Conservation (phyloP, 2,888 invertebrate genomes). For the Hypena proboscidalis region DNA sequence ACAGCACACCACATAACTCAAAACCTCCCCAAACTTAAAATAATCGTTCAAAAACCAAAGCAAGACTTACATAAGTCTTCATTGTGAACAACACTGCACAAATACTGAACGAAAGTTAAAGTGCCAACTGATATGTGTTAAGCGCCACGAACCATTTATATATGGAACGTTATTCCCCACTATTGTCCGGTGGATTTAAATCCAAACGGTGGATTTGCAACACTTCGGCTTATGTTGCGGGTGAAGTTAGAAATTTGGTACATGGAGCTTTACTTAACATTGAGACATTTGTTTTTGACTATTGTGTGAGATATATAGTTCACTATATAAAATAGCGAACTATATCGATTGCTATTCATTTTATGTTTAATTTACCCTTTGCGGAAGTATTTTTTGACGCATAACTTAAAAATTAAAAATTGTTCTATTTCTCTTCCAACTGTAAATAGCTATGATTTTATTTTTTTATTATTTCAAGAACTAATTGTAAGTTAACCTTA, state of each 20-base stretch:
- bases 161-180: slow-evolving; percentile 62
- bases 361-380: too few relatives aligned
- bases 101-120: slow-evolving; percentile 43
- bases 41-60: neutral
- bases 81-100: slow-evolving; percentile 58
- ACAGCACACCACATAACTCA: neutral
- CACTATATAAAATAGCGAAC: too few relatives aligned
- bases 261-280: slow-evolving; percentile 26
- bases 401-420: too few relatives aligned
- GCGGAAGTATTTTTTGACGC: too few relatives aligned
- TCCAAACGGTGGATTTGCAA: slow-evolving; percentile 44
- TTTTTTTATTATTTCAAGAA: too few relatives aligned
- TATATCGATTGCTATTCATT: too few relatives aligned
- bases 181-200: slow-evolving; percentile 46
- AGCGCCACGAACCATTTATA: slow-evolving; percentile 57
- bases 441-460: too few relatives aligned
- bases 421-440: too few relatives aligned
- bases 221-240: slow-evolving; percentile 39
- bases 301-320: too few relatives aligned
- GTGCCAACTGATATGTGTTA: slow-evolving; percentile 63
- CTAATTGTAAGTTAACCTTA: too few relatives aligned
- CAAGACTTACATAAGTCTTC: slow-evolving; percentile 74
- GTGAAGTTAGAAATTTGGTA: slow-evolving; percentile 33
- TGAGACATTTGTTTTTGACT: too few relatives aligned
- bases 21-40: neutral